A percentile compares a stretch with the other conserved stretches of the same genome.
Conservation (phyloP, 2,113 vertebrate species). For the Antechinus stuartii region DNA sequence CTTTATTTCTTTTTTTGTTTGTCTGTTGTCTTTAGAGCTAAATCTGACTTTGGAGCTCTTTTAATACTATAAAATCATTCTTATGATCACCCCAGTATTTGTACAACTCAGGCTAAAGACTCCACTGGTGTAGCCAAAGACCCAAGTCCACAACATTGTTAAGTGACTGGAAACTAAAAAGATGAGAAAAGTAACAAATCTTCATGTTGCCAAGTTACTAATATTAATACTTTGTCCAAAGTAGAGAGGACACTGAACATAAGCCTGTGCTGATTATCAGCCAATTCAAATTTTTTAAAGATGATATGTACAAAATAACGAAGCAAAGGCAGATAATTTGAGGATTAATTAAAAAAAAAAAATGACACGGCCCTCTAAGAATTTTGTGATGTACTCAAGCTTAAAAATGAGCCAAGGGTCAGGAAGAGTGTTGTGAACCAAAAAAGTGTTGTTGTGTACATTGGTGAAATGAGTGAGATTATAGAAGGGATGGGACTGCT, state of each 20-base stretch:
- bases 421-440: neutral
- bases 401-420: neutral
- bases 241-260: neutral
- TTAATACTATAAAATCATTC: neutral
- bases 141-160: neutral
- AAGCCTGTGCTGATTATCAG: neutral
- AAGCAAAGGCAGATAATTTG: neutral
- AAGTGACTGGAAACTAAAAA: neutral
- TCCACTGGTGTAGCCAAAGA: neutral
- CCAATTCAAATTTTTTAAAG: neutral
- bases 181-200: neutral
- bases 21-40: neutral
- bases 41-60: neutral
- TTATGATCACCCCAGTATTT: neutral
- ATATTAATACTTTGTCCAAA: neutral
- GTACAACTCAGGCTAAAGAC: neutral
- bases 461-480: neutral
- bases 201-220: neutral
- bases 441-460: neutral
- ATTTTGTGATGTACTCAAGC: neutral
- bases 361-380: neutral
- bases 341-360: neutral
- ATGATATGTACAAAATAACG: neutral
- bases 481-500: neutral
- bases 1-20: neutral